Percentiles rank a stretch among this genome's conserved stretches.
phyloP scores from a whole-genome alignment of 2,113 vertebrate species.

The Glaucidium brasilianum region DNA sequence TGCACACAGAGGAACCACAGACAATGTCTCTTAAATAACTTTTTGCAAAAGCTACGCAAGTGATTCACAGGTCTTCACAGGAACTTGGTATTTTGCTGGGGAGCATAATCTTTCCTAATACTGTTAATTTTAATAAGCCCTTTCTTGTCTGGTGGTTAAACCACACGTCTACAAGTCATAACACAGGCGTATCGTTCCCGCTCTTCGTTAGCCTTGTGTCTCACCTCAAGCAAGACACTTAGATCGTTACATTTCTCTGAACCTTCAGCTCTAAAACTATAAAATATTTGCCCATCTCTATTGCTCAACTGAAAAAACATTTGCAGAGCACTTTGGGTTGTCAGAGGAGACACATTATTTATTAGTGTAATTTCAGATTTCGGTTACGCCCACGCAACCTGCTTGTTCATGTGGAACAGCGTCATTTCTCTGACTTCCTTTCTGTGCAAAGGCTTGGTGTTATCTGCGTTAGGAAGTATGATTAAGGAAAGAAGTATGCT shows the following conservation, averaged over 20 bases:
- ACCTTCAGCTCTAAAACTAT: not conserved
- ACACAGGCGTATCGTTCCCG: not conserved
- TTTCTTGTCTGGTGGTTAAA: slow-evolving; percentile 54
- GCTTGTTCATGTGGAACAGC: slow-evolving; percentile 18
- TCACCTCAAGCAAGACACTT: not conserved
- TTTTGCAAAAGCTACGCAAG: not conserved
- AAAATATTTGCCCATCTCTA: not conserved
- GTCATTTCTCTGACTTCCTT: slow-evolving; percentile 47
- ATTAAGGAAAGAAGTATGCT: slow-evolving; percentile 27
- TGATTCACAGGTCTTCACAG: slow-evolving; percentile 23
- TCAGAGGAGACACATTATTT: slow-evolving; percentile 8
- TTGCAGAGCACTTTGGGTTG: not conserved
- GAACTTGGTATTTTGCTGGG: slow-evolving; percentile 28
- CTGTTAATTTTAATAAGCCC: slow-evolving; percentile 40
- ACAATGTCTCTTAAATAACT: not conserved
- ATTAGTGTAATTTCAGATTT: slow-evolving; percentile 35
- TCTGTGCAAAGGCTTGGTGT: not conserved
- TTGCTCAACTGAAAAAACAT: not conserved
- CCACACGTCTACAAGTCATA: slow-evolving; percentile 30
- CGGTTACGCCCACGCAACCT: not conserved
- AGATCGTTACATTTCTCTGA: not conserved
- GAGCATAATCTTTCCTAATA: slow-evolving; percentile 23
- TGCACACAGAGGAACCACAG: not conserved
- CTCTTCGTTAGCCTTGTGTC: not conserved
- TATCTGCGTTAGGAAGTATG: slow-evolving; percentile 14